Evolutionary conservation across 2,113 vertebrate genomes (phyloP).

Genomic region (Pristiophorus japonicus): DNA sequence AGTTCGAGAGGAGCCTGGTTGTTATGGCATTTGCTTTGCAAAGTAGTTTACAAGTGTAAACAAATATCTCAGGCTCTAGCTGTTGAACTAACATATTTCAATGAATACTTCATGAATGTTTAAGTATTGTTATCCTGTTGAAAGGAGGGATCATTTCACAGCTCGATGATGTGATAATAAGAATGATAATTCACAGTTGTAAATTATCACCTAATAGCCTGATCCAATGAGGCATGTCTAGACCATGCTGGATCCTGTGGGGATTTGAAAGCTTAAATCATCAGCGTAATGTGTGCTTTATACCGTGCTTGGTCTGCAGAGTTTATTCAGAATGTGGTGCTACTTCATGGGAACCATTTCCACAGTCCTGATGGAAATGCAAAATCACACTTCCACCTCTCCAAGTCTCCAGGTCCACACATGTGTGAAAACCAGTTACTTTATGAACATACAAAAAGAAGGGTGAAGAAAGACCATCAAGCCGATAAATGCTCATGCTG

Average conservation of each 20-base stretch:
- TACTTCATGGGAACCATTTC: background rate
- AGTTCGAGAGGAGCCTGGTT: background rate
- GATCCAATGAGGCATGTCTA: background rate
- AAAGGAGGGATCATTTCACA: background rate
- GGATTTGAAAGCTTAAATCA: background rate
- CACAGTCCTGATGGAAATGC: background rate
- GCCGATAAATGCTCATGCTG: background rate
- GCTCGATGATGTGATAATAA: background rate
- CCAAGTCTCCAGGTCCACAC: background rate
- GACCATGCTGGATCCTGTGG: background rate
- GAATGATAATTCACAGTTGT: background rate
- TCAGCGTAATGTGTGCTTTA: too few species aligned
- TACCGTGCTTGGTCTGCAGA: background rate
- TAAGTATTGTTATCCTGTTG: background rate
- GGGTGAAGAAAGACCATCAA: background rate
- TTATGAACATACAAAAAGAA: background rate
- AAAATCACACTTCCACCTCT: background rate
- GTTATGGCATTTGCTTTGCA: background rate
- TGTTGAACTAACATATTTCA: slow-evolving; percentile 6
- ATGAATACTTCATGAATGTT: background rate
- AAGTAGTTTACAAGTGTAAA: background rate
- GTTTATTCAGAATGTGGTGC: background rate
- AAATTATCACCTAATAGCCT: background rate
- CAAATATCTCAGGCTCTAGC: background rate
- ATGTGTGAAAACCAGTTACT: background rate